phyloP scores from a whole-genome alignment of 2,113 vertebrate species.

The Labrus mixtus region DNA sequence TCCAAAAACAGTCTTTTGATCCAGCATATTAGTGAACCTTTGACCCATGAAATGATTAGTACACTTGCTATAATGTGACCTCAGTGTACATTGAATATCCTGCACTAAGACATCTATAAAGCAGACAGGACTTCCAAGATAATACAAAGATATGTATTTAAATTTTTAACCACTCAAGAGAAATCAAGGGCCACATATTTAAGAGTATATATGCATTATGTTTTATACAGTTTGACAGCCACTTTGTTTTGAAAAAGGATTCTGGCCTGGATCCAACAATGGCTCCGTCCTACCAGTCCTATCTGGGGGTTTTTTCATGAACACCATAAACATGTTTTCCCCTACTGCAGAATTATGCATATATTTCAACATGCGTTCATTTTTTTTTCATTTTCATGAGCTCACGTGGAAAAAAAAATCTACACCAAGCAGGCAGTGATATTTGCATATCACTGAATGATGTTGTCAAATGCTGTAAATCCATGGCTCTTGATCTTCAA shows the following conservation, averaged over 20 bases:
- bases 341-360: slow-evolving; percentile 20
- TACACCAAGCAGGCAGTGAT: slow-evolving; percentile 21
- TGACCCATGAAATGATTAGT: no score
- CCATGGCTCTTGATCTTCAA: slow-evolving; percentile 55
- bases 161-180: neutral
- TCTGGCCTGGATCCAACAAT: slow-evolving; percentile 9
- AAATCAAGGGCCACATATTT: neutral
- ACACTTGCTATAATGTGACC: no score
- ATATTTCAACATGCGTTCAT: slow-evolving; percentile 40
- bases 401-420: slow-evolving; percentile 7
- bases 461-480: slow-evolving; percentile 59
- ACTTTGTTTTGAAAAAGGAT: slow-evolving; percentile 26
- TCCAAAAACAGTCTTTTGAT: no score
- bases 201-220: neutral
- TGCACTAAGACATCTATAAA: no score
- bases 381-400: slow-evolving; percentile 19
- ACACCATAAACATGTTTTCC: slow-evolving; percentile 19
- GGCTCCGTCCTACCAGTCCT: slow-evolving; percentile 5
- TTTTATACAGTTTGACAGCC: neutral
- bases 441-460: slow-evolving; percentile 67
- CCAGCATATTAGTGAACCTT: no score
- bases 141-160: no score
- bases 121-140: no score
- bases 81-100: no score
- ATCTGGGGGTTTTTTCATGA: slow-evolving; percentile 5